Conservation (phyloP, 2,888 invertebrate species). For the Microctonus brassicae region DNA sequence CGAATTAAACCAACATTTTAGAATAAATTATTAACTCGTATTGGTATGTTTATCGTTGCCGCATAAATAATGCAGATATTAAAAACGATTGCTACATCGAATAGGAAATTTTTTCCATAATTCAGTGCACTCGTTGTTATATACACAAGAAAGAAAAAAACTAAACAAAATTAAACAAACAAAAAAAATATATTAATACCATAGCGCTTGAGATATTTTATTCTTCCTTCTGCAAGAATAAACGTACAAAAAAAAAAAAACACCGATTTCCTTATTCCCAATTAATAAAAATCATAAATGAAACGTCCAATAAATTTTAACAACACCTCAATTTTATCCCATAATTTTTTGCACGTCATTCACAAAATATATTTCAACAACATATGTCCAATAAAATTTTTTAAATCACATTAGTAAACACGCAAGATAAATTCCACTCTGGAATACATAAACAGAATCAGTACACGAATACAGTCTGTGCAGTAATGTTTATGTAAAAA, state of each 20-base stretch:
- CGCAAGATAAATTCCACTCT: conserved; percentile 5
- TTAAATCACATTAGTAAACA: conserved; percentile 39
- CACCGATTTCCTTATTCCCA: neutral
- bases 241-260: neutral
- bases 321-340: no score
- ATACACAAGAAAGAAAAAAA: conserved; percentile 5
- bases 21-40: conserved; percentile 16
- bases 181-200: neutral
- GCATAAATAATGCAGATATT: conserved; percentile 13
- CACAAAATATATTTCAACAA: no score
- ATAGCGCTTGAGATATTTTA: conserved; percentile 1
- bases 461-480: neutral
- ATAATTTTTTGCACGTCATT: no score
- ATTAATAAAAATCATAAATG: conserved; percentile 37
- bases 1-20: conserved; percentile 16
- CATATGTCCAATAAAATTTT: no score
- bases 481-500: neutral
- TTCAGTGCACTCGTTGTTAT: conserved; percentile 1
- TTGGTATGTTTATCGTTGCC: conserved; percentile 27
- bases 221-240: no score
- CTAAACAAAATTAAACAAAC: no score
- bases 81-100: neutral
- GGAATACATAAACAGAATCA: neutral
- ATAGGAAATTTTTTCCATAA: neutral
- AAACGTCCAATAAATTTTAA: no score